phyloP scores from a whole-genome alignment of 2,113 vertebrate genomes.

The Trogon surrucura region DNA sequence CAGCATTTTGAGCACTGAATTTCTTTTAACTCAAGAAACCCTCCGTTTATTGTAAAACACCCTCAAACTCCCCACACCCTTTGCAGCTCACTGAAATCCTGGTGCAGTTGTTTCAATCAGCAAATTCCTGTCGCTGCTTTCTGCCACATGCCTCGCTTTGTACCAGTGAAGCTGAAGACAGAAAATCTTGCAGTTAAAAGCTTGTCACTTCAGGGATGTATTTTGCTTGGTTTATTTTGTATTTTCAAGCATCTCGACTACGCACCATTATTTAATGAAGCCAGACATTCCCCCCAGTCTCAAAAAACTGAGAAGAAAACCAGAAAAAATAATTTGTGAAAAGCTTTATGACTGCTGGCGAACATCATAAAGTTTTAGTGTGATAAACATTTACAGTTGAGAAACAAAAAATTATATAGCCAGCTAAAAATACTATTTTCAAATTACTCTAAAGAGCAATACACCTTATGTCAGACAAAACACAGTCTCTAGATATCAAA shows the following conservation, averaged over 20 bases:
- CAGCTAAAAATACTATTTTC: background rate
- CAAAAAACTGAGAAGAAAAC: background rate
- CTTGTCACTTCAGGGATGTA: background rate
- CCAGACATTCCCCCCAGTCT: fast-evolving
- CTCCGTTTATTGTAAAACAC: background rate
- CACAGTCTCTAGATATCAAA: background rate
- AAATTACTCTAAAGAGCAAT: slow-evolving; percentile 13
- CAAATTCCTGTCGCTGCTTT: background rate
- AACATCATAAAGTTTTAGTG: background rate
- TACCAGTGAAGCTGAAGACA: background rate
- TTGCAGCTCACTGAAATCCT: background rate
- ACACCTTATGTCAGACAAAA: background rate
- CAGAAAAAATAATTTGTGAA: background rate
- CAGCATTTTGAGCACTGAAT: background rate
- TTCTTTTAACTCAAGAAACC: background rate
- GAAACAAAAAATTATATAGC: background rate
- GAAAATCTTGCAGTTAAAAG: background rate
- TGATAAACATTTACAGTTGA: background rate
- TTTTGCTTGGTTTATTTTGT: background rate
- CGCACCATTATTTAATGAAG: background rate
- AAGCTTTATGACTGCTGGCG: background rate
- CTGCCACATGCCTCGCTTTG: background rate
- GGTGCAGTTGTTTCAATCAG: background rate
- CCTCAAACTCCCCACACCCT: background rate
- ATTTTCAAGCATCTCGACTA: background rate